Base-by-base conservation (phyloP, 1,140 invertebrate genomes). In the Eriocheir sinensis region DNA sequence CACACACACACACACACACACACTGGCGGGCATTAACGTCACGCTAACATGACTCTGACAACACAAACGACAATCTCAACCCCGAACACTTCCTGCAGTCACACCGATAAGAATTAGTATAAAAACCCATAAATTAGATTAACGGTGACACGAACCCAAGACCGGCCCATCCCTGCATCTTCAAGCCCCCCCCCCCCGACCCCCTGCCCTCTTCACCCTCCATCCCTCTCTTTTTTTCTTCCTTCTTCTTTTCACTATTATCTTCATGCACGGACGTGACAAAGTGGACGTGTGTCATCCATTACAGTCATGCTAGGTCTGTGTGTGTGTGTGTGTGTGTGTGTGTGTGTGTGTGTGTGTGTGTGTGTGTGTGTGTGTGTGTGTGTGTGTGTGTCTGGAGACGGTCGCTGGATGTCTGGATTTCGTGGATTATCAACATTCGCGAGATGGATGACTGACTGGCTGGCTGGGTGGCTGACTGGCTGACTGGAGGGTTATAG, bases 41-140 rank as follows among this genome's bases (percentile, higher is more conserved):
- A 12, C 30, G 3, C 41, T 9, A 3, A 30, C 27, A 60, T 53
- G n/a, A 60, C 40, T 32, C 0, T 2, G 2, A 91, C 3, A 53
- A 40, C 41, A 92, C 72, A 92, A 81, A 36, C 53, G 38, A 72
- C 8, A 88, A 86, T 72, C 88, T 85, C 40, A 85, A 92, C 80
- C n/a, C 41, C 32, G 91, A 92, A 92, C 91, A 41, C 81, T 85
- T 92, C 79, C 86, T 79, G 38, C 72, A 30, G 60, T 72, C 36
- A 41, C 44, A 89, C 86, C 48, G 93, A 94, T 94, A 94, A 94
- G 86, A 94, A 94, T 94, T 94, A 94, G 85, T 89, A 94, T 89
- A 93, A 94, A 89, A 89, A 89, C 38, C 9, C 53, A 44, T 89
- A 89, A 94, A 94, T 92, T 83, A 94, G 60, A 94, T 89, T 81